phyloP scores from a whole-genome alignment of 2,888 invertebrate genomes.

The Xylocampa areola region DNA sequence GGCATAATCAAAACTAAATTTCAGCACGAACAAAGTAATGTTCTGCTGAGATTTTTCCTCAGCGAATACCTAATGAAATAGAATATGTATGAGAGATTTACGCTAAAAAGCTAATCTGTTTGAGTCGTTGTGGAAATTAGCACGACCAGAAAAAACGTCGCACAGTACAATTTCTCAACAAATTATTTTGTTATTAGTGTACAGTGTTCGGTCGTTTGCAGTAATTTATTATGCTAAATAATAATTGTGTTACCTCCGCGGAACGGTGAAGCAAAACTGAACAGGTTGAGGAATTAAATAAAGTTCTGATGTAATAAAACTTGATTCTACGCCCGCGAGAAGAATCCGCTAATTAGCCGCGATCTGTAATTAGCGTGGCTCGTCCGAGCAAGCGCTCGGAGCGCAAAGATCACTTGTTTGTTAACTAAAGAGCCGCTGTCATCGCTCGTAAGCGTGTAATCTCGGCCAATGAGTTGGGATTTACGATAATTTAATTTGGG shows the following conservation, averaged over 20 bases:
- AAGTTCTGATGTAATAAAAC: slow-evolving; percentile 56
- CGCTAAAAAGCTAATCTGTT: slow-evolving; percentile 45
- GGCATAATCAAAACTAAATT: slow-evolving; percentile 9
- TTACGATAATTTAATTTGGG: slow-evolving; percentile 72
- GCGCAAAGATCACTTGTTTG: slow-evolving; percentile 58
- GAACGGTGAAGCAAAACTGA: slow-evolving; percentile 26
- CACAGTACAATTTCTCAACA: slow-evolving; percentile 16
- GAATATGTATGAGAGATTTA: slow-evolving; percentile 56
- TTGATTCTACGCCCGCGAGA: slow-evolving; percentile 35
- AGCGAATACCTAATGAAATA: slow-evolving; percentile 53
- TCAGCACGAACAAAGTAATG: slow-evolving; percentile 25
- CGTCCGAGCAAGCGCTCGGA: slow-evolving; percentile 41
- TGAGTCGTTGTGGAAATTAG: slow-evolving; percentile 44
- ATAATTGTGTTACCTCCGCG: slow-evolving; percentile 49
- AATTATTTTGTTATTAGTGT: slow-evolving; percentile 28
- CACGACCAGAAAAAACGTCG: slow-evolving; percentile 17
- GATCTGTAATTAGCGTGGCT: slow-evolving; percentile 59
- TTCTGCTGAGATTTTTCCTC: slow-evolving; percentile 42
- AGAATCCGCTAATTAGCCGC: slow-evolving; percentile 57
- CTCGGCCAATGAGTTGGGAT: slow-evolving; percentile 62
- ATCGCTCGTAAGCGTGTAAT: slow-evolving; percentile 60
- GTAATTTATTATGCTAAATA: slow-evolving; percentile 59
- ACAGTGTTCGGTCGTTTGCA: slow-evolving; percentile 37
- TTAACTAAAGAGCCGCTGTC: slow-evolving; percentile 59
- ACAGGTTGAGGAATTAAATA: slow-evolving; percentile 51